Evolutionary conservation across 1,140 invertebrate genomes (phyloP), one percentile per base, ranked within the genome.

Genomic region (Euura lappo): DNA sequence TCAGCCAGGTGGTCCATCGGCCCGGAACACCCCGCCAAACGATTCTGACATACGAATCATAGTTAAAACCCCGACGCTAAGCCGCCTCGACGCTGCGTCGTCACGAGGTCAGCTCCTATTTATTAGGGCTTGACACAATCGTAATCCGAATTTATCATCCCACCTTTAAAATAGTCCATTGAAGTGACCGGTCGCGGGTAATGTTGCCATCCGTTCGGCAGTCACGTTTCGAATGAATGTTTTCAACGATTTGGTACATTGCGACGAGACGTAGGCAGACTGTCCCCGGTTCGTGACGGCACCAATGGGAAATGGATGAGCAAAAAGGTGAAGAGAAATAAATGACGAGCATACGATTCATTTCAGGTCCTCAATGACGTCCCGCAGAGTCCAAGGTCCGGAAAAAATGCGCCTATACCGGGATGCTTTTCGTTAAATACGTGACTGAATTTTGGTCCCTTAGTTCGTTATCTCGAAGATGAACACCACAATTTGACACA

Each of bases 91-190:
- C 5, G 51, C 51, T 60, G 51, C 51, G 51, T 8, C 51, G 51
- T 60, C 51, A 60, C 51, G 51, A 60, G 51, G 51, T n/a, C 8
- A 3, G 8, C 13, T 60, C 51, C 51, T 60, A 60, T 60, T 60
- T 60, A 60, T 60, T 60, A 60, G 13, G 76, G 77, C 74, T 78
- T 76, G 80, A 82, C 78, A 74, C 79, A 79, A 85, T 82, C 79
- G 83, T 86, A 85, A 86, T 85, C 85, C 84, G 79, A 79, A 84
- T 84, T 86, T 86, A 86, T 47, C 70, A 60, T 44, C 44, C 46
- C 60, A 66, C 68, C 68, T 65, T 68, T 10, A 44, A 68, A 42
- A 28, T 68, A 44, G 66, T 68, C 66, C 66, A 68, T 68, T 44
- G 28, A 68, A 44, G 66, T 42, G 28, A 68, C 28, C 13, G 44